phyloP scores from a whole-genome alignment of 37 sponge, comb jelly and placozoan species.

The Hexactinellida sp. region DNA sequence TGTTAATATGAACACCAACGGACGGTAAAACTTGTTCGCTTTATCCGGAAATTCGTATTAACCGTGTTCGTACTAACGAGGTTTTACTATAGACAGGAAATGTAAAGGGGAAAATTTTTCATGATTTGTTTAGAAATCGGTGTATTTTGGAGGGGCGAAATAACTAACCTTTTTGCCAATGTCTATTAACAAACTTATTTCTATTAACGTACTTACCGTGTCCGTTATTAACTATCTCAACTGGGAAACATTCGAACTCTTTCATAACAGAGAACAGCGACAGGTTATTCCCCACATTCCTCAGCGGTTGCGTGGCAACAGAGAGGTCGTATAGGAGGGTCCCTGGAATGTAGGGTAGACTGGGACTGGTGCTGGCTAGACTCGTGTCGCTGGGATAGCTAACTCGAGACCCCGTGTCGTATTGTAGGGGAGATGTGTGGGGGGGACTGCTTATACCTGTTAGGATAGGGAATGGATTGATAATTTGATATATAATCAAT shows the following conservation, averaged over 20 bases:
- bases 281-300: neutral
- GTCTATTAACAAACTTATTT: too few relatives aligned
- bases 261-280: neutral
- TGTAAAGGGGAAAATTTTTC: too few relatives aligned
- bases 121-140: too few relatives aligned
- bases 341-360: neutral
- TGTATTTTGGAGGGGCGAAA: too few relatives aligned
- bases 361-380: neutral
- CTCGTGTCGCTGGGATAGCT: neutral
- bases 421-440: neutral
- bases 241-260: neutral
- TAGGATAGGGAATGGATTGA: neutral
- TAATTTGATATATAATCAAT: too few relatives aligned
- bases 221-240: neutral
- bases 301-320: neutral
- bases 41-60: too few relatives aligned
- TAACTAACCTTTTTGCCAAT: too few relatives aligned
- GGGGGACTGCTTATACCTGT: conserved; percentile 9
- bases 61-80: too few relatives aligned
- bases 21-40: too few relatives aligned
- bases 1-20: too few relatives aligned
- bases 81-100: too few relatives aligned
- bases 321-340: neutral
- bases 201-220: neutral
- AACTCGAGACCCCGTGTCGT: neutral